Conservation (phyloP, 2,888 invertebrate species). For the Oxycera nigricornis region DNA sequence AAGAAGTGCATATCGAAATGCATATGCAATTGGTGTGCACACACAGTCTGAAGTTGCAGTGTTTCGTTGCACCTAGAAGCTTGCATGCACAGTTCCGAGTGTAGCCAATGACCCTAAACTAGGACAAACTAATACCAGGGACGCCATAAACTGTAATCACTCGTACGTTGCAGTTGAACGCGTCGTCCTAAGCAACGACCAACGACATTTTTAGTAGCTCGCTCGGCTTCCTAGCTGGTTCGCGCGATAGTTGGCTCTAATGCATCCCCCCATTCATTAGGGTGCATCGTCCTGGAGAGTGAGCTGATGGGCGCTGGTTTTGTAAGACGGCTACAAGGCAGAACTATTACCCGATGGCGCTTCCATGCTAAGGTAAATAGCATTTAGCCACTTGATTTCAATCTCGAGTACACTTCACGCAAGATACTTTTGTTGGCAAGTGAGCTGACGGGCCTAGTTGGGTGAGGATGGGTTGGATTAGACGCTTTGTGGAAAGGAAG, state of each 20-base stretch:
- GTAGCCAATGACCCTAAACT: conserved; percentile 40
- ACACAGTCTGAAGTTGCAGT: conserved; percentile 28
- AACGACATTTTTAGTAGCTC: neutral
- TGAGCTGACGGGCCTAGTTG: no score
- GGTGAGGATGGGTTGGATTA: no score
- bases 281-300: neutral
- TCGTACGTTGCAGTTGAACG: neutral
- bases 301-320: neutral
- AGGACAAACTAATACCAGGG: conserved; percentile 39
- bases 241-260: neutral
- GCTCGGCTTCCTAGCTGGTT: neutral
- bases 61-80: neutral
- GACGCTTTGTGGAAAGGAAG: no score
- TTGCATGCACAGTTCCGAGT: conserved; percentile 2
- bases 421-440: conserved; percentile 8
- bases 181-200: conserved; percentile 18
- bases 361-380: conserved; percentile 18
- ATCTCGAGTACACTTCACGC: conserved; percentile 11
- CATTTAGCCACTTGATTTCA: conserved; percentile 9
- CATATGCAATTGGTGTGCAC: conserved; percentile 20
- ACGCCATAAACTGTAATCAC: conserved; percentile 25
- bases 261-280: neutral
- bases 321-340: conserved; percentile 11
- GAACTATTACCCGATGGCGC: neutral
- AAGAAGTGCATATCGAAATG: conserved; percentile 21